Evolutionary conservation across 2,113 vertebrate species (phyloP).

Genomic region (Megaleporinus macrocephalus): DNA sequence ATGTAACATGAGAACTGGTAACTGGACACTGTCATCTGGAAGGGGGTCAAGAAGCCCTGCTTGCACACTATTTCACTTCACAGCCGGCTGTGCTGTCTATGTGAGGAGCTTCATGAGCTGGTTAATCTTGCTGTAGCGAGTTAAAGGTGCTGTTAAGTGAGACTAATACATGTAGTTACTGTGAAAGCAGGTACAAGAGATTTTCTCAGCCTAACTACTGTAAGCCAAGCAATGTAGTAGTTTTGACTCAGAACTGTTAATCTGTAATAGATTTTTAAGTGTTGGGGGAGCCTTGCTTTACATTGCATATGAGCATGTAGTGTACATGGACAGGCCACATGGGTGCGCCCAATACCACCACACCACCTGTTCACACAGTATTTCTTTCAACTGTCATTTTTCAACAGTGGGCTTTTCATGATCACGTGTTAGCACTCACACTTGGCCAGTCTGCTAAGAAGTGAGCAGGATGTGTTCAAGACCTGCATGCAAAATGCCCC

Average conservation of each 20-base stretch:
- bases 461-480: no score
- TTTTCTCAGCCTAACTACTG: background rate
- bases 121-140: background rate
- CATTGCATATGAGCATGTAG: background rate
- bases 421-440: no score
- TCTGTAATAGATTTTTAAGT: background rate
- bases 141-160: background rate
- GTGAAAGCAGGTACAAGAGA: background rate
- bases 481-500: no score
- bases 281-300: background rate
- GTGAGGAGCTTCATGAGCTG: background rate
- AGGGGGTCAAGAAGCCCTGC: slow-evolving; percentile 10
- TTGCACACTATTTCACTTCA: background rate
- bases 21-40: slow-evolving; percentile 42
- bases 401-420: background rate
- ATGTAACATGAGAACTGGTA: slow-evolving; percentile 43
- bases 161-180: background rate
- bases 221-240: background rate
- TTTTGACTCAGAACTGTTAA: background rate
- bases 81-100: background rate
- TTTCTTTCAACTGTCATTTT: background rate
- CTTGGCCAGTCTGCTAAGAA: no score
- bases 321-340: background rate
- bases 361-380: background rate
- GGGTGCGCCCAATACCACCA: slow-evolving; percentile 10